Evolutionary conservation across 2,797 vertebrate genomes (phyloP).

Genomic region (Astyanax mexicanus): DNA sequence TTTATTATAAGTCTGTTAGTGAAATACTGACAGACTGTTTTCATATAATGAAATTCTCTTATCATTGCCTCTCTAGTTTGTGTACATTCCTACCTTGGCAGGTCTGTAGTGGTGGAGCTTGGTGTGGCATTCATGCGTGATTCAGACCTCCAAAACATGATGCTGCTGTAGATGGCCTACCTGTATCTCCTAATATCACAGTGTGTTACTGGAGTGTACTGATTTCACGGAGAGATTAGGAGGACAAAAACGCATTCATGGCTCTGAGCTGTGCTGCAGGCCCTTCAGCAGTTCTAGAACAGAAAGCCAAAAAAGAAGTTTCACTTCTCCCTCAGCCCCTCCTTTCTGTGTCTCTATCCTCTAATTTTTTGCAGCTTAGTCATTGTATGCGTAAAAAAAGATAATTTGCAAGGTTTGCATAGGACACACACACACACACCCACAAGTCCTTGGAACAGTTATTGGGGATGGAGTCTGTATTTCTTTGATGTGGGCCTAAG

Average conservation of each 20-base stretch:
- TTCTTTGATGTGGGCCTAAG: not conserved
- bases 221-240: not conserved
- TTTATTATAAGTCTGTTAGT: too few species aligned
- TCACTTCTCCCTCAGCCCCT: not conserved
- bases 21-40: too few species aligned
- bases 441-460: not conserved
- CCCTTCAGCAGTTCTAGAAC: not conserved
- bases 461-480: not conserved
- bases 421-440: not conserved
- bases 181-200: slow-evolving; percentile 25
- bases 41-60: too few species aligned
- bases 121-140: not conserved
- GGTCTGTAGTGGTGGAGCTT: slow-evolving; percentile 12
- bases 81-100: not conserved
- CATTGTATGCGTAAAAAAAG: not conserved
- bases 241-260: not conserved
- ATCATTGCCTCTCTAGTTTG: too few species aligned
- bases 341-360: not conserved
- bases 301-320: not conserved
- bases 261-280: not conserved
- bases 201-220: not conserved
- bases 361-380: not conserved
- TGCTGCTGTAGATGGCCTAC: slow-evolving; percentile 27
- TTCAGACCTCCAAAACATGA: slow-evolving; percentile 10
- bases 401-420: not conserved